Evolutionary conservation across 1,140 invertebrate species (phyloP).

Genomic region (Drosophila lacertosa): DNA sequence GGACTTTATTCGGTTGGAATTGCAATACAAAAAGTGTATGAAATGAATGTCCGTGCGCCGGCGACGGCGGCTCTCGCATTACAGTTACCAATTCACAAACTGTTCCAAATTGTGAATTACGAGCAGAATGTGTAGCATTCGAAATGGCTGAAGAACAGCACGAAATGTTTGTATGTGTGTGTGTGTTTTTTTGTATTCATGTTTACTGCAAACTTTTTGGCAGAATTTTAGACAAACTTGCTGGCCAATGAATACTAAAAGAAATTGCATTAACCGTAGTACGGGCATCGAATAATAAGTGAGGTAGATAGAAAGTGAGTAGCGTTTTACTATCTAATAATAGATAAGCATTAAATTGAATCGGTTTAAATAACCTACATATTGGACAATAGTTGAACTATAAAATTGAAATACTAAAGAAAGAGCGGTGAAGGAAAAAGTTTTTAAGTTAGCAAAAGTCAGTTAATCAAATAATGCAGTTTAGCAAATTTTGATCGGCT

Average conservation of each 20-base stretch:
- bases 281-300: slow-evolving; percentile 6
- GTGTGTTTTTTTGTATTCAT: not conserved
- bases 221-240: slow-evolving; percentile 7
- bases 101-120: slow-evolving; percentile 23
- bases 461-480: too few species aligned
- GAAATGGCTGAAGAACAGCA: slow-evolving; percentile 3
- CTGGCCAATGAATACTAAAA: slow-evolving; percentile 6
- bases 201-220: not conserved
- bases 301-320: not conserved
- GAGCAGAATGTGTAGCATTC: slow-evolving; percentile 9
- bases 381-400: too few species aligned
- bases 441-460: too few species aligned
- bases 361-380: too few species aligned
- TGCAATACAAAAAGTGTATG: slow-evolving; percentile 27
- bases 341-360: too few species aligned
- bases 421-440: too few species aligned
- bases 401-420: too few species aligned
- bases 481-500: too few species aligned
- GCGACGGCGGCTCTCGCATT: not conserved
- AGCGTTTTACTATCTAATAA: too few species aligned
- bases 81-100: slow-evolving; percentile 28
- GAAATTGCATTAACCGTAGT: not conserved
- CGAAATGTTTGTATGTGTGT: not conserved
- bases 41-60: slow-evolving; percentile 18
- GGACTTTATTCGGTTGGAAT: slow-evolving; percentile 17